Conservation (phyloP, 2,113 vertebrate species). For the Zapus hudsonius region DNA sequence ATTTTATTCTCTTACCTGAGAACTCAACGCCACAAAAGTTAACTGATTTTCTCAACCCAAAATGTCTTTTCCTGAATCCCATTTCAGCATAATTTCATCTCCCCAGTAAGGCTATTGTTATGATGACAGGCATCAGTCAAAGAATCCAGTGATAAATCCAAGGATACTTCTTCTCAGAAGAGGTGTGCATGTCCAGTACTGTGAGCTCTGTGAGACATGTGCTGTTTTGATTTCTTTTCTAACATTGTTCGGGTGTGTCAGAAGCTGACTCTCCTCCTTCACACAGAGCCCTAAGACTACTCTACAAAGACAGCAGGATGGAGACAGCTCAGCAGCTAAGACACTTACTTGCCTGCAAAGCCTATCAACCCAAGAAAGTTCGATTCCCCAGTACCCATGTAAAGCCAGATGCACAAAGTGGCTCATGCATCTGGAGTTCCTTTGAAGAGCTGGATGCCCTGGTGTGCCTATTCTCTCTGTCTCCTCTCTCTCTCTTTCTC, state of each 20-base stretch:
- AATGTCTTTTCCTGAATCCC: background rate
- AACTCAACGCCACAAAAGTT: background rate
- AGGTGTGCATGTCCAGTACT: rapidly evolving
- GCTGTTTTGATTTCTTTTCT: background rate
- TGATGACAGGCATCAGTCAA: background rate
- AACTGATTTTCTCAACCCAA: background rate
- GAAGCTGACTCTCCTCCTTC: background rate
- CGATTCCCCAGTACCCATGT: too few relatives aligned
- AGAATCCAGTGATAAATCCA: background rate
- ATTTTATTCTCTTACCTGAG: background rate
- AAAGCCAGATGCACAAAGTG: too few relatives aligned
- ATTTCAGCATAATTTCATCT: background rate
- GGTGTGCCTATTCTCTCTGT: too few relatives aligned
- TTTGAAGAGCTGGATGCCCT: too few relatives aligned
- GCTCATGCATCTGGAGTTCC: too few relatives aligned
- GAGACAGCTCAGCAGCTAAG: too few relatives aligned
- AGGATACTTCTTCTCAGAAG: background rate
- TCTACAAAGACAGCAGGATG: background rate
- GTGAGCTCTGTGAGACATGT: background rate
- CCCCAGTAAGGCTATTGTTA: background rate
- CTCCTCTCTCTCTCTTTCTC: too few relatives aligned
- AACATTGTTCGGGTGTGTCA: background rate
- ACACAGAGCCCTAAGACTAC: background rate
- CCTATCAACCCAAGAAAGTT: too few relatives aligned
- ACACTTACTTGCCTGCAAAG: too few relatives aligned